Conservation (phyloP, 2,113 vertebrate species). For the Cynoglossus semilaevis region DNA sequence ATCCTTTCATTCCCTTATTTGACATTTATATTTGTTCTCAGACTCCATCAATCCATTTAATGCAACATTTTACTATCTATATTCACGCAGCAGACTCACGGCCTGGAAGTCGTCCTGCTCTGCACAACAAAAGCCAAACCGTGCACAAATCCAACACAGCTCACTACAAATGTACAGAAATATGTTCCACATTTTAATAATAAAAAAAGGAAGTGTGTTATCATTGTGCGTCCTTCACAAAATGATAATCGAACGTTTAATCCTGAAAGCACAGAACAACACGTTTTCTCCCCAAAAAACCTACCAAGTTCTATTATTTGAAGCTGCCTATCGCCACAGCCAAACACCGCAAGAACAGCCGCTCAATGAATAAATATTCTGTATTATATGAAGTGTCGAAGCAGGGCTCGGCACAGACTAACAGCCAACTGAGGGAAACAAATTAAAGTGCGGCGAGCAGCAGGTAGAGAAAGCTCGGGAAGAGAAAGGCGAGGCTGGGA, state of each 20-base stretch:
- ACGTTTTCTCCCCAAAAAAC: constrained; percentile 35
- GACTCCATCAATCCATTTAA: constrained; percentile 58
- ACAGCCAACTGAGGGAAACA: constrained; percentile 49
- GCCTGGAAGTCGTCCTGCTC: constrained; percentile 48
- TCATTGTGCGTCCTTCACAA: constrained; percentile 10
- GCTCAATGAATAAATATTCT: constrained; percentile 46
- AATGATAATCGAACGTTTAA: constrained; percentile 25
- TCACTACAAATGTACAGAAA: constrained; percentile 32
- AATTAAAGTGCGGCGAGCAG: constrained; percentile 50
- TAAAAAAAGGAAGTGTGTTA: constrained; percentile 5
- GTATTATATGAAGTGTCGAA: constrained; percentile 37
- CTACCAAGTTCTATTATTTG: constrained; percentile 36
- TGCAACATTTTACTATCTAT: constrained; percentile 58
- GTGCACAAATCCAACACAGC: constrained; percentile 5
- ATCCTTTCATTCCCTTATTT: constrained; percentile 46
- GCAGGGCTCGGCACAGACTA: constrained; percentile 24
- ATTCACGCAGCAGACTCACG: constrained; percentile 46
- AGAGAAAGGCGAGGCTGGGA: constrained; percentile 44
- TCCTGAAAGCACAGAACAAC: constrained; percentile 32
- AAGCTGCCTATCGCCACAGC: constrained; percentile 32
- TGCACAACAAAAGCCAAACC: constrained; percentile 45
- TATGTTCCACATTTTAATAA: constrained; percentile 14
- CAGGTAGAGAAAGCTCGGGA: constrained; percentile 45
- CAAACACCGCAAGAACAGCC: constrained; percentile 30
- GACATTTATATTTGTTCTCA: constrained; percentile 57